Conservation (phyloP, 2,888 invertebrate genomes). For the Trissoscelio sp. region DNA sequence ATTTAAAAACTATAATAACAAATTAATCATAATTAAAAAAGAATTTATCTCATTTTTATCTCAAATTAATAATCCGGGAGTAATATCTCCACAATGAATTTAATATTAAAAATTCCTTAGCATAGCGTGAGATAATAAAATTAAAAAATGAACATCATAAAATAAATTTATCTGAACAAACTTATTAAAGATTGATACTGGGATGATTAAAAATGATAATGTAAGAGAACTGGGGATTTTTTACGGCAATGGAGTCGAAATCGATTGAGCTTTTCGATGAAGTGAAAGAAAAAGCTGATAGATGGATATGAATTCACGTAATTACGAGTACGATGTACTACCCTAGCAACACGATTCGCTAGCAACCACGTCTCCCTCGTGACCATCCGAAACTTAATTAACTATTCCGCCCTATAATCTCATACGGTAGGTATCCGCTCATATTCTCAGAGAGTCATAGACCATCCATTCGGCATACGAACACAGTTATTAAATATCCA, state of each 20-base stretch:
- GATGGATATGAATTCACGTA: constrained; percentile 73
- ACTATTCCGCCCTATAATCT: constrained; percentile 78
- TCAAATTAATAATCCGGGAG: no score
- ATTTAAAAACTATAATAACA: no score
- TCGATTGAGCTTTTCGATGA: constrained; percentile 24
- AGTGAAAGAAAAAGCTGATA: constrained; percentile 47
- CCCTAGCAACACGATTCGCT: constrained; percentile 75
- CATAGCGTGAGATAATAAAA: no score
- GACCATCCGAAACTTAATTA: constrained; percentile 80
- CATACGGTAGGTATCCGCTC: constrained; percentile 69
- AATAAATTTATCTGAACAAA: neutral
- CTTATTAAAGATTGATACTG: neutral
- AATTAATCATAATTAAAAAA: no score
- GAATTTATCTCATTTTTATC: no score
- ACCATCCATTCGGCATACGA: constrained; percentile 61
- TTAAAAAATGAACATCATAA: no score
- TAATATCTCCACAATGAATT: no score
- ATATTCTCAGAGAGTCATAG: constrained; percentile 62
- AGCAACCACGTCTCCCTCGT: constrained; percentile 75
- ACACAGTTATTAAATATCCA: constrained; percentile 53
- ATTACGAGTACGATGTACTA: constrained; percentile 73
- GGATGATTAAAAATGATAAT: neutral
- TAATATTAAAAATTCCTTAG: no score
- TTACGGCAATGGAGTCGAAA: neutral
- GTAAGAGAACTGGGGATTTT: constrained; percentile 10